Evolutionary conservation across 30 jellyfish, hydroid and myxozoan genomes (phyloP).

Genomic region (Aurelia coerulea): DNA sequence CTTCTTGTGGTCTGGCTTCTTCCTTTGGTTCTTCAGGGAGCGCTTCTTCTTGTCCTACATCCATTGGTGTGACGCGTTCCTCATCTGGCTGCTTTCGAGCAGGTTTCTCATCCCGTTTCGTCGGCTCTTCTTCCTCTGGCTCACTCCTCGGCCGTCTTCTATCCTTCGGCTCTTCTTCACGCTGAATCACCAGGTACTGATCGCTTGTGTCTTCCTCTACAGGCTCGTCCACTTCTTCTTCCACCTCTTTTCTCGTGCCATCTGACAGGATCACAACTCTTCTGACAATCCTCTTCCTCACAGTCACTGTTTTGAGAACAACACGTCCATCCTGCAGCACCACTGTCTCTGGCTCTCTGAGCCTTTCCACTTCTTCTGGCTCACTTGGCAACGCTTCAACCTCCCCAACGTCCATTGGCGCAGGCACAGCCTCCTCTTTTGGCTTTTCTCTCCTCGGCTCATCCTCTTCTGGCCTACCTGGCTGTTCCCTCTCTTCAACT

Average conservation of each 20-base stretch:
- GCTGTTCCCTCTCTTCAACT: slow-evolving; percentile 56
- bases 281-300: slow-evolving; percentile 67
- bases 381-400: neutral
- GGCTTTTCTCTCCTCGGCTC: slow-evolving; percentile 18
- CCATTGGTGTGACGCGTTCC: slow-evolving; percentile 10
- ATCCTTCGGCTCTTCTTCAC: slow-evolving; percentile 9
- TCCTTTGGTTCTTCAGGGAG: slow-evolving; percentile 5
- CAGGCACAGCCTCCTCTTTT: slow-evolving; percentile 10
- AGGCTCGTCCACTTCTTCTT: slow-evolving; percentile 57
- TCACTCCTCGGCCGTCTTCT: slow-evolving; percentile 11
- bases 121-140: slow-evolving; percentile 13
- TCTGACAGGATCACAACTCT: slow-evolving; percentile 62
- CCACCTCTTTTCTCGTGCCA: slow-evolving; percentile 71
- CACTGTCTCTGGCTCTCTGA: slow-evolving; percentile 26
- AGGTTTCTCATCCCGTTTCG: neutral
- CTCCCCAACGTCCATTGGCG: neutral
- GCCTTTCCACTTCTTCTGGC: neutral
- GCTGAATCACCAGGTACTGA: slow-evolving; percentile 25
- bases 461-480: neutral
- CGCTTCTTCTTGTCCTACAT: slow-evolving; percentile 56
- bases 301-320: slow-evolving; percentile 56
- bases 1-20: neutral
- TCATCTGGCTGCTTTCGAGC: slow-evolving; percentile 4
- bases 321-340: slow-evolving; percentile 54
- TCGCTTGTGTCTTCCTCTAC: neutral